Conservation (phyloP, 2,888 invertebrate genomes). For the Junonia oenone region DNA sequence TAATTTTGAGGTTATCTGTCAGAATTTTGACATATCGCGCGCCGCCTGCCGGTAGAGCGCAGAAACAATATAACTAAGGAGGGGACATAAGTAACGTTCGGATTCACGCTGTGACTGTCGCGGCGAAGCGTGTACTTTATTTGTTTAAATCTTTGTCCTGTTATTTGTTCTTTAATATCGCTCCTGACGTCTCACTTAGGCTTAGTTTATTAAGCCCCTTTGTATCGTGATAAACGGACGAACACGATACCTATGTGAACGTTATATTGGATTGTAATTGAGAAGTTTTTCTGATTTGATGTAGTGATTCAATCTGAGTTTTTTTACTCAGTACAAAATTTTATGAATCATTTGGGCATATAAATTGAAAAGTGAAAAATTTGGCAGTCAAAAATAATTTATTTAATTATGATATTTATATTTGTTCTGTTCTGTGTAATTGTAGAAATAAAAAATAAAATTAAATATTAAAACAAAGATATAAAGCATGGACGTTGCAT, state of each 20-base stretch:
- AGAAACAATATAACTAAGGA: slow-evolving; percentile 6
- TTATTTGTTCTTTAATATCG: slow-evolving; percentile 36
- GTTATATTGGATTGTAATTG: background rate
- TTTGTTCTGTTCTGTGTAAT: too few relatives aligned
- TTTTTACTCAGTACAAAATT: too few relatives aligned
- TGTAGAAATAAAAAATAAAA: too few relatives aligned
- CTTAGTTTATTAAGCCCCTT: slow-evolving; percentile 10
- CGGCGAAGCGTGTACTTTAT: slow-evolving; percentile 47
- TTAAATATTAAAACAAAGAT: too few relatives aligned
- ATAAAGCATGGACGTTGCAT: too few relatives aligned
- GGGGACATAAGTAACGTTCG: slow-evolving; percentile 51
- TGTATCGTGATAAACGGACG: background rate
- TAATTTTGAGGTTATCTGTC: slow-evolving; percentile 51
- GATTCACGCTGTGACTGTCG: slow-evolving; percentile 64
- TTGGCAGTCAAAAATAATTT: too few relatives aligned
- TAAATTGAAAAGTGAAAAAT: too few relatives aligned
- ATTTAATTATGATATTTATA: too few relatives aligned
- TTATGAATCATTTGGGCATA: too few relatives aligned
- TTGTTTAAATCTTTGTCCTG: slow-evolving; percentile 41
- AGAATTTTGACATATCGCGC: slow-evolving; percentile 52
- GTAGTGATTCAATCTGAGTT: too few relatives aligned
- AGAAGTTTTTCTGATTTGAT: background rate
- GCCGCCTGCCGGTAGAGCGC: slow-evolving; percentile 30
- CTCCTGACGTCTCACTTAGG: slow-evolving; percentile 36
- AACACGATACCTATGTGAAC: background rate